A percentile compares a stretch with the other conserved stretches of the same genome.
phyloP scores from a whole-genome alignment of 2,797 vertebrate species.

The Rhinogobio ventralis region DNA sequence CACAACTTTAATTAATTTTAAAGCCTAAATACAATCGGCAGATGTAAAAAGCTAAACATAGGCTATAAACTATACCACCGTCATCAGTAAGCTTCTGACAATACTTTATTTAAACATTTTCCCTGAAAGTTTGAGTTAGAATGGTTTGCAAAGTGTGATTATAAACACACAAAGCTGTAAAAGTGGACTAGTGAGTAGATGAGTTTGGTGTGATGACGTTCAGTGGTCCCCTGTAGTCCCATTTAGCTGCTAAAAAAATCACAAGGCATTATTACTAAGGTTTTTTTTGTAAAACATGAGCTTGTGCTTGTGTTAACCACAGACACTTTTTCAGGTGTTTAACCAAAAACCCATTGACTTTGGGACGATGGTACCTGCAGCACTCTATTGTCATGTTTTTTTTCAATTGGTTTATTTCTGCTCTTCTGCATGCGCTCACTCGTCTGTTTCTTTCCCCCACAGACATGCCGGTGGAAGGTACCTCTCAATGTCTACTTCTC shows the following conservation, averaged over 20 bases:
- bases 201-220: neutral
- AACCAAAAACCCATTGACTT: neutral
- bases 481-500: constrained; percentile 95
- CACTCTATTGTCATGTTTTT: neutral
- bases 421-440: neutral
- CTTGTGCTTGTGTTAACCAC: too few species aligned
- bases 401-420: neutral
- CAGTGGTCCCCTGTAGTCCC: neutral
- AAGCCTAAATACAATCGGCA: neutral
- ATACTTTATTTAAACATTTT: neutral
- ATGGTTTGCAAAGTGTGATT: neutral
- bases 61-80: neutral
- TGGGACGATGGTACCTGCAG: neutral
- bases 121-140: neutral
- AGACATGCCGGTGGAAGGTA: constrained; percentile 93
- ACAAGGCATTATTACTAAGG: neutral
- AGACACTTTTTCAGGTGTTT: neutral
- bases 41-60: neutral
- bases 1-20: neutral
- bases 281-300: neutral
- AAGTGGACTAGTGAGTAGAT: neutral
- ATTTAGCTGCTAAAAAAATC: neutral
- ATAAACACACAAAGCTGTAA: neutral
- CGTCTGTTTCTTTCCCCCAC: constrained; percentile 29
- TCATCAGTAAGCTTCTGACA: neutral